These are phyloP conservation scores for Morbakka virulenta DNA, from an alignment of 30 jellyfish, hydroid and myxozoan species.

Conservation along the genomic window DNA sequence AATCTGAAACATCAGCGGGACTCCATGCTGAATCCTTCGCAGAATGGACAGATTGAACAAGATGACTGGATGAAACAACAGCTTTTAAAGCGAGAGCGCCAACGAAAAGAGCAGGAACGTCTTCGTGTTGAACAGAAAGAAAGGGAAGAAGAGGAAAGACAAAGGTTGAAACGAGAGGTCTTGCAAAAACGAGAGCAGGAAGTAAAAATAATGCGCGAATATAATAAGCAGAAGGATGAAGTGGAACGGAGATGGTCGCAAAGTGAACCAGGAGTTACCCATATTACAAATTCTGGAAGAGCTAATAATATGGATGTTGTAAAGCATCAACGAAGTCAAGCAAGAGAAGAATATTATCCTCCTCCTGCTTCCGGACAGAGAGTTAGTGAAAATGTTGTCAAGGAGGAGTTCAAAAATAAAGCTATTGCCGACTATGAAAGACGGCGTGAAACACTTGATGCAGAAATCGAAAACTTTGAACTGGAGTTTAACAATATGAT, in stretches of 20 bases:
- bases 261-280: not conserved
- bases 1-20: slow-evolving; percentile 17
- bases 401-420: slow-evolving; percentile 61
- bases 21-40: not conserved
- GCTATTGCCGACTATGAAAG: slow-evolving; percentile 71
- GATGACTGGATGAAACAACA: slow-evolving; percentile 75
- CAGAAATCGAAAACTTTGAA: slow-evolving; percentile 48
- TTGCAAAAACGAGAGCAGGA: slow-evolving; percentile 59
- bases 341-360: not conserved
- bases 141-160: slow-evolving; percentile 63
- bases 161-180: slow-evolving; percentile 49
- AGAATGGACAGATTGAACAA: slow-evolving; percentile 1
- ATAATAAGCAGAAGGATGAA: slow-evolving; percentile 47
- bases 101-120: slow-evolving; percentile 69
- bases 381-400: slow-evolving; percentile 27
- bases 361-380: not conserved
- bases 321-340: not conserved
- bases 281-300: not conserved
- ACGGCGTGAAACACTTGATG: slow-evolving; percentile 73
- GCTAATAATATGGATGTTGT: not conserved
- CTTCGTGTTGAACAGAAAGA: slow-evolving; percentile 53
- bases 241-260: slow-evolving; percentile 6
- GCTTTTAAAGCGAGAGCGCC: slow-evolving; percentile 61
- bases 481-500: slow-evolving; percentile 27
- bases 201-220: slow-evolving; percentile 71